Base-by-base conservation (phyloP, 2,113 vertebrate species). In the Gnathonemus echidnorhynchus region DNA sequence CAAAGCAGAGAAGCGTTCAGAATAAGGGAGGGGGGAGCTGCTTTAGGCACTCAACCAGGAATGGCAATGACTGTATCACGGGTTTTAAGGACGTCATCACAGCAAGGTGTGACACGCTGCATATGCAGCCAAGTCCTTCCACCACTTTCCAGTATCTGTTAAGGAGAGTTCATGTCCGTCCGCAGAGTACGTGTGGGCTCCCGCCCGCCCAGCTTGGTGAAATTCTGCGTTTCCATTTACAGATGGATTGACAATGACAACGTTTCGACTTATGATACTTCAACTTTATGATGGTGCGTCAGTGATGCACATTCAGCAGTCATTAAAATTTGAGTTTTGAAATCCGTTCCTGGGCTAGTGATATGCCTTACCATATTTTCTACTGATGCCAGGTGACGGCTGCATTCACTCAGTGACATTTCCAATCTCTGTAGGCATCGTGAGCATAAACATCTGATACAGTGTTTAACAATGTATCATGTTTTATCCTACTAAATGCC, bases 91-190 rank as follows among this genome's bases (percentile, higher is more conserved):
- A 50, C 46, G 77, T 48, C 53, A 74, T 48, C 77, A 39, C 46
- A 86, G 56, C 31, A 74, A 88, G 87, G 87, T 86, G 56, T 88
- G 77, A 88, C 89, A 62, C 5, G 56, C 62, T 31, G 39, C 42
- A 48, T 45, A 4, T 48, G 35, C 39, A 88, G 66, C 84, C 90
- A 84, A 56, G 66, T 42, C 84, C 31, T 48, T 50, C 53, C 42
- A 27, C 7, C 27, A 42, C 90, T 53, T 83, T 87, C 31, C 86
- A 58, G 48, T 87, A 39, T 87, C 84, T 74, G 58, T 3, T 15
- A 50, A n/a, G 42, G 19, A 27, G 58, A 45, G 74, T 15, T 31
- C 49, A 19, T 53, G n/a, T 45, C 74, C 48, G 19, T 31, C 48
- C 58, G n/a, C 90, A 39, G 86, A n/a, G 86, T 58, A 70, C 3